Evolutionary conservation across 92 coral and sea anemone genomes (phyloP).

Genomic region (Phenganax subtilis): DNA sequence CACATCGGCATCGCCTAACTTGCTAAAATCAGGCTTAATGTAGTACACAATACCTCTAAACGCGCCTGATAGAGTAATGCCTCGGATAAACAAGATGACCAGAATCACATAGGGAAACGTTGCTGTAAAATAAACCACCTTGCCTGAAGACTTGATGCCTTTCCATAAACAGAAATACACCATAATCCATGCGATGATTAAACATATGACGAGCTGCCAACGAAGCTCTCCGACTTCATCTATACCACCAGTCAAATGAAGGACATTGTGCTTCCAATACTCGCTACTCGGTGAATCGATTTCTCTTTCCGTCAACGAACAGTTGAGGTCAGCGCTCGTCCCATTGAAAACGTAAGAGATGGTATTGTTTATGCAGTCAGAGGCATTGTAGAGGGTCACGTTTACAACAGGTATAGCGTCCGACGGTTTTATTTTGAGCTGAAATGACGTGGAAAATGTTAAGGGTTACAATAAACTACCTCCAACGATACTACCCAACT

Average conservation of each 20-base stretch:
- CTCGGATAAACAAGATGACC: constrained; percentile 76
- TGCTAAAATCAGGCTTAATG: constrained; percentile 82
- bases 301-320: constrained; percentile 40
- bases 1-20: constrained; percentile 79
- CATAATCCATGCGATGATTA: constrained; percentile 85
- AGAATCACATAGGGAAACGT: constrained; percentile 94
- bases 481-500: no score
- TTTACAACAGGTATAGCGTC: not conserved
- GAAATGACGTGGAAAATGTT: not conserved
- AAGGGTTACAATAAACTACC: not conserved
- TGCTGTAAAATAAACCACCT: constrained; percentile 97
- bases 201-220: constrained; percentile 76
- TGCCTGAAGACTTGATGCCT: constrained; percentile 98
- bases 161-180: constrained; percentile 98
- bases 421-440: constrained; percentile 11
- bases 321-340: constrained; percentile 39
- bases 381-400: constrained; percentile 20
- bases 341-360: constrained; percentile 46
- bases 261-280: constrained; percentile 85
- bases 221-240: constrained; percentile 70
- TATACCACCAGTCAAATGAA: constrained; percentile 63
- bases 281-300: constrained; percentile 87
- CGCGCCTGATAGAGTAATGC: constrained; percentile 92
- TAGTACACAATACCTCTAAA: constrained; percentile 78
- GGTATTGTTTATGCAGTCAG: constrained; percentile 57